Evolutionary conservation across 2,113 vertebrate genomes (phyloP).

Genomic region (Barbus barbus): DNA sequence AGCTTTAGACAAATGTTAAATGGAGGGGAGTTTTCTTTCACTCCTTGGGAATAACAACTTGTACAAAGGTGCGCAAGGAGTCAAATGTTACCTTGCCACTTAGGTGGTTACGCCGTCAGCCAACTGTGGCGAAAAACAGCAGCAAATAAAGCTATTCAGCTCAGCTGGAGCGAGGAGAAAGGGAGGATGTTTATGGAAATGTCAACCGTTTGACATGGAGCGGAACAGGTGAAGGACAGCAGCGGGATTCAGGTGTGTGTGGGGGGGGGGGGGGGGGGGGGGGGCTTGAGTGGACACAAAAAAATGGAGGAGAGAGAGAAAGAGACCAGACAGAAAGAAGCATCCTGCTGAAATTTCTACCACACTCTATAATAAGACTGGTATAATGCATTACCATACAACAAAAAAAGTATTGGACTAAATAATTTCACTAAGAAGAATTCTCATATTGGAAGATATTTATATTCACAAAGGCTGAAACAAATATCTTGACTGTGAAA

Average conservation of each 20-base stretch:
- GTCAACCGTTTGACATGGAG: slow-evolving; percentile 29
- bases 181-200: slow-evolving; percentile 51
- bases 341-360: not conserved
- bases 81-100: slow-evolving; percentile 44
- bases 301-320: not conserved
- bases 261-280: not conserved
- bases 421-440: not conserved
- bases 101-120: slow-evolving; percentile 25
- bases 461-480: slow-evolving; percentile 1
- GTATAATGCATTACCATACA: not conserved
- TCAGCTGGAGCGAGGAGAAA: slow-evolving; percentile 12
- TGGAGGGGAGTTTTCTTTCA: slow-evolving; percentile 32
- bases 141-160: slow-evolving; percentile 33
- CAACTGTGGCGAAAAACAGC: slow-evolving; percentile 28
- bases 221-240: slow-evolving; percentile 47
- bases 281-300: too few species aligned
- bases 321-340: not conserved
- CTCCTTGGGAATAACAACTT: slow-evolving; percentile 34
- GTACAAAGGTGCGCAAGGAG: slow-evolving; percentile 38
- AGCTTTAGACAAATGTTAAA: slow-evolving; percentile 46
- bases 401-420: not conserved
- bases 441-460: not conserved
- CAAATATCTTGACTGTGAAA: not conserved
- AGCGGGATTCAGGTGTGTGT: not conserved
- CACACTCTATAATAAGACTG: not conserved